Conservation (phyloP, 2,797 vertebrate genomes). For the Xenentodon cancila region DNA sequence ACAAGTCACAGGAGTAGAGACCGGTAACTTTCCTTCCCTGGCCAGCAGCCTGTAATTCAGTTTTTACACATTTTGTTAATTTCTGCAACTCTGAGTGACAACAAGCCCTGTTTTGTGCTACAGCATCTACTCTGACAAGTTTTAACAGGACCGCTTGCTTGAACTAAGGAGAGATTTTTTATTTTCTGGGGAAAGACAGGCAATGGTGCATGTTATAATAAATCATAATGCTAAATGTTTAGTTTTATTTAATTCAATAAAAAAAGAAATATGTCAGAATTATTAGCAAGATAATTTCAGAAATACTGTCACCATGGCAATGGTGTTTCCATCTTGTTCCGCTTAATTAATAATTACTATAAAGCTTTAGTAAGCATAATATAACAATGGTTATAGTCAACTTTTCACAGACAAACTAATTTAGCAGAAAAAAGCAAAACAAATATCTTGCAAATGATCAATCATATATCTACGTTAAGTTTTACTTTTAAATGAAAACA, state of each 20-base stretch:
- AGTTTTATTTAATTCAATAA: background rate
- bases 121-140: constrained; percentile 27
- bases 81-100: background rate
- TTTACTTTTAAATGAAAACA: background rate
- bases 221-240: background rate
- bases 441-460: no score
- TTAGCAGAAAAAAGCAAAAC: background rate
- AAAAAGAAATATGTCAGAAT: background rate
- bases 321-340: background rate
- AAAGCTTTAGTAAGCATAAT: no score
- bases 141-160: constrained; percentile 30
- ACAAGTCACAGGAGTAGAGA: background rate
- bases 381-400: no score
- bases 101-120: constrained; percentile 11
- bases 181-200: background rate
- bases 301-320: constrained; percentile 15
- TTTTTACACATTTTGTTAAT: background rate
- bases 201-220: background rate
- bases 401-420: background rate
- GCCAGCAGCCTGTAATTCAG: background rate
- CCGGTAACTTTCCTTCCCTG: background rate
- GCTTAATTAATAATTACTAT: constrained; percentile 2
- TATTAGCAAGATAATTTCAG: background rate
- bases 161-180: background rate
- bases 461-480: background rate